phyloP scores from a whole-genome alignment of 2,888 invertebrate genomes.

The Quadroppia sp. region DNA sequence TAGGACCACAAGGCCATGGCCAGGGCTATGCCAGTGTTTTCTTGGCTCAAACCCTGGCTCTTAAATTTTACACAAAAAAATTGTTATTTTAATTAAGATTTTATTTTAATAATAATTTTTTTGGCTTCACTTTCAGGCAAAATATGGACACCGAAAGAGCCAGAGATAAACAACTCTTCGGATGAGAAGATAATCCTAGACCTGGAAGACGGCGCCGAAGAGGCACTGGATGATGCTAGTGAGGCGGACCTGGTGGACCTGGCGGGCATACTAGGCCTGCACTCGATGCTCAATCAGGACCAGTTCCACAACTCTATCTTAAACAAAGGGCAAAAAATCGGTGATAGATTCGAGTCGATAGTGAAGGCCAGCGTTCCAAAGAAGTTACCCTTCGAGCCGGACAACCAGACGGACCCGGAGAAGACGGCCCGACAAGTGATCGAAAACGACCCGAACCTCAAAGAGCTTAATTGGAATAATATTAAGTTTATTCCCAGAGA shows the following conservation, averaged over 20 bases:
- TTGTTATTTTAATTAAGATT: neutral
- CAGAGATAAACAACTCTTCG: slow-evolving; percentile 65
- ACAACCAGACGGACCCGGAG: slow-evolving; percentile 93
- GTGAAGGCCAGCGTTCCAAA: slow-evolving; percentile 90
- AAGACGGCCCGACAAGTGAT: slow-evolving; percentile 78
- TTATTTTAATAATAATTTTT: neutral
- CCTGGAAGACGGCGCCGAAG: slow-evolving; percentile 88
- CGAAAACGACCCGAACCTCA: slow-evolving; percentile 75
- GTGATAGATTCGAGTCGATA: slow-evolving; percentile 54
- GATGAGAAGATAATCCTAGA: slow-evolving; percentile 90
- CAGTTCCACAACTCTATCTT: slow-evolving; percentile 95
- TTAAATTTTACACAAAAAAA: too few species aligned
- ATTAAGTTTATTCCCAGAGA: slow-evolving; percentile 99
- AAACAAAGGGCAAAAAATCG: slow-evolving; percentile 64
- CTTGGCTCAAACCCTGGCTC: too few species aligned
- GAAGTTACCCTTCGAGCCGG: slow-evolving; percentile 81
- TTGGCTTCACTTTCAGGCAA: slow-evolving; percentile 51
- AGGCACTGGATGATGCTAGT: slow-evolving; percentile 77
- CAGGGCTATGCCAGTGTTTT: too few species aligned
- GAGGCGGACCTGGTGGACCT: slow-evolving; percentile 98
- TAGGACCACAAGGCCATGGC: too few species aligned
- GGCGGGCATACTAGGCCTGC: slow-evolving; percentile 90
- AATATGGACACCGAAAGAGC: slow-evolving; percentile 54
- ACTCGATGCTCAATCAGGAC: slow-evolving; percentile 99
- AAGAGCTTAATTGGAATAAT: slow-evolving; percentile 97